phyloP scores from a whole-genome alignment of 1,140 invertebrate genomes.

The Luehdorfia chinensis region DNA sequence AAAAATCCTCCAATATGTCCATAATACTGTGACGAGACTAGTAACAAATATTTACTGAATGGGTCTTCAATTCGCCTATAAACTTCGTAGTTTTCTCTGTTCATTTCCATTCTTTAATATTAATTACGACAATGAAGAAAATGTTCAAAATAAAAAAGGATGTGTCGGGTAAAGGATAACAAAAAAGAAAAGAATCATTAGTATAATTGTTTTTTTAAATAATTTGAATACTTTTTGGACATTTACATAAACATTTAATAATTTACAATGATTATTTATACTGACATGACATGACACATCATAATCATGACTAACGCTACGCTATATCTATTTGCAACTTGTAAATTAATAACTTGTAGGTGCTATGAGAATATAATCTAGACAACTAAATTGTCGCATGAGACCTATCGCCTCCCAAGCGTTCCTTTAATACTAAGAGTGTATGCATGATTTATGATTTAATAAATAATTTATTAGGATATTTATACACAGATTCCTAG shows the following conservation, averaged over 20 bases:
- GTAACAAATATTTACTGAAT: no score
- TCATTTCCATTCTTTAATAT: no score
- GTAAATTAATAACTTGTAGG: slow-evolving; percentile 68
- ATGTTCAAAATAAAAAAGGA: slow-evolving; percentile 34
- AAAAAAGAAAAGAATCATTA: slow-evolving; percentile 68
- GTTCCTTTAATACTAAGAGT: slow-evolving; percentile 66
- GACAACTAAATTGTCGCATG: slow-evolving; percentile 60
- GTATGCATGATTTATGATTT: slow-evolving; percentile 70
- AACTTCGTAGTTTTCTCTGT: no score
- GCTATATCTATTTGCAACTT: slow-evolving; percentile 69
- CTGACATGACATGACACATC: slow-evolving; percentile 73
- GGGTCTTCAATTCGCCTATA: no score
- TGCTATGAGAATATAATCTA: slow-evolving; percentile 71
- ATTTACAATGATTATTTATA: slow-evolving; percentile 77
- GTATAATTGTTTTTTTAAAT: slow-evolving; percentile 73
- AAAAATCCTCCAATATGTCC: no score
- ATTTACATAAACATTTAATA: slow-evolving; percentile 78
- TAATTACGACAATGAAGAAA: no score
- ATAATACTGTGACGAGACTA: no score
- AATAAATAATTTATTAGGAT: slow-evolving; percentile 70
- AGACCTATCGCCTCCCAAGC: slow-evolving; percentile 66
- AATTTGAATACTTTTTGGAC: slow-evolving; percentile 77
- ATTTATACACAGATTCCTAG: slow-evolving; percentile 62
- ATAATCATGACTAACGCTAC: slow-evolving; percentile 72
- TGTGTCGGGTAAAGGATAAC: slow-evolving; percentile 48